Percentiles rank a stretch among this genome's conserved stretches.
These are phyloP conservation scores for Larimichthys polyactis DNA, from an alignment of 2,113 vertebrate species.

Conservation along the genomic window DNA sequence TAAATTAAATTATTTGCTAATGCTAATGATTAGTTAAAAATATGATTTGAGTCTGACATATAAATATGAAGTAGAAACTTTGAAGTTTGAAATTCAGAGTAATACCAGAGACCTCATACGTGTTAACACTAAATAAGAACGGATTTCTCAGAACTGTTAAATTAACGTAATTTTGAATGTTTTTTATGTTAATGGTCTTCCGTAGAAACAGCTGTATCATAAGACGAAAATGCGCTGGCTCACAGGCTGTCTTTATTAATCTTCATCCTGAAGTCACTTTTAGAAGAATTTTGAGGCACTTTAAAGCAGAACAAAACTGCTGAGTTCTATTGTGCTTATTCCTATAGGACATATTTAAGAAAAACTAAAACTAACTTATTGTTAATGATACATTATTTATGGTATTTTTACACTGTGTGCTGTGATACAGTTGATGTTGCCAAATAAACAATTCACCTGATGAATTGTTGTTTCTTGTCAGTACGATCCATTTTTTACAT, in stretches of 20 bases:
- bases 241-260: not conserved
- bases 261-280: slow-evolving; percentile 1
- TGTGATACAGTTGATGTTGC: slow-evolving; percentile 67
- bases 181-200: not conserved
- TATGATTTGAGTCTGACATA: not conserved
- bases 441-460: slow-evolving; percentile 79
- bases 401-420: slow-evolving; percentile 55
- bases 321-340: slow-evolving; percentile 23
- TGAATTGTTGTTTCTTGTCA: slow-evolving; percentile 73
- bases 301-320: slow-evolving; percentile 22
- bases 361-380: slow-evolving; percentile 44
- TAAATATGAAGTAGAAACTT: not conserved
- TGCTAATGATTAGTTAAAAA: not conserved
- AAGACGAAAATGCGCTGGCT: not conserved
- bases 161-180: not conserved
- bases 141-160: not conserved
- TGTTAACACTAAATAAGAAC: not conserved
- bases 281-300: slow-evolving; percentile 21
- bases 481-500: slow-evolving; percentile 20
- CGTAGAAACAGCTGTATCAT: not conserved
- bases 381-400: slow-evolving; percentile 42
- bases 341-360: slow-evolving; percentile 33
- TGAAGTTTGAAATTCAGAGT: not conserved
- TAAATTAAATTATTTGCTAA: not conserved
- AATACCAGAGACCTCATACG: not conserved